phyloP scores from a whole-genome alignment of 2,113 vertebrate species.

The Rhinolophus ferrumequinum region DNA sequence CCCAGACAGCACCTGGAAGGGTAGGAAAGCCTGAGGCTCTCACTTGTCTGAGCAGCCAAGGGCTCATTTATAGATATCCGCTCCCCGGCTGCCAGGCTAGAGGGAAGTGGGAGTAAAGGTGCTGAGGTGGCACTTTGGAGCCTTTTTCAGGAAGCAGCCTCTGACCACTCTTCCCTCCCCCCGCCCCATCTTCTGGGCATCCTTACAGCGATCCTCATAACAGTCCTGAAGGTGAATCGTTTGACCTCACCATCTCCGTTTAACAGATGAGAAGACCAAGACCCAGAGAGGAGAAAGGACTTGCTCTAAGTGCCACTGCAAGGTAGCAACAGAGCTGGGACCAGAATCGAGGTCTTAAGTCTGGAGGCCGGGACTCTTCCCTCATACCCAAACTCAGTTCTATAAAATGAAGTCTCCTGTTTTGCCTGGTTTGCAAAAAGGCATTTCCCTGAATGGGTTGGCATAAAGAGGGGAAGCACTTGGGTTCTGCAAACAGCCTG shows the following conservation, averaged over 20 bases:
- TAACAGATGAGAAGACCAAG: not conserved
- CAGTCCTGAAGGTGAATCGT: not conserved
- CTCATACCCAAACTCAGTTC: not conserved
- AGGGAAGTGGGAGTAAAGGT: constrained; percentile 51
- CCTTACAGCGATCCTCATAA: not conserved
- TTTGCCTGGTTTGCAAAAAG: constrained; percentile 17
- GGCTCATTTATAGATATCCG: constrained; percentile 72
- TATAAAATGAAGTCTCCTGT: not conserved
- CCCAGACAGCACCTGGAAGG: not conserved
- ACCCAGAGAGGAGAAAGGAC: not conserved
- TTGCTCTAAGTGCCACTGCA: not conserved
- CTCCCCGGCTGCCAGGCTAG: not conserved
- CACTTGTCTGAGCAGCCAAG: not conserved
- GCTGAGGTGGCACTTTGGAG: constrained; percentile 56
- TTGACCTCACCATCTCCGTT: not conserved
- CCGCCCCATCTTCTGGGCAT: not conserved
- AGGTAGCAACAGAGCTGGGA: not conserved
- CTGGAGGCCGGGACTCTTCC: not conserved
- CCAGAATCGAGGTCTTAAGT: not conserved
- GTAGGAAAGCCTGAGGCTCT: not conserved
- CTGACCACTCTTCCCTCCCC: not conserved
- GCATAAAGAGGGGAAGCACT: not conserved
- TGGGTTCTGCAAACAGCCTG: not conserved
- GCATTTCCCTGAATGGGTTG: not conserved
- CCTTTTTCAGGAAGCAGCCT: constrained; percentile 17